phyloP scores from a whole-genome alignment of 2,113 vertebrate genomes.

The Solea solea region DNA sequence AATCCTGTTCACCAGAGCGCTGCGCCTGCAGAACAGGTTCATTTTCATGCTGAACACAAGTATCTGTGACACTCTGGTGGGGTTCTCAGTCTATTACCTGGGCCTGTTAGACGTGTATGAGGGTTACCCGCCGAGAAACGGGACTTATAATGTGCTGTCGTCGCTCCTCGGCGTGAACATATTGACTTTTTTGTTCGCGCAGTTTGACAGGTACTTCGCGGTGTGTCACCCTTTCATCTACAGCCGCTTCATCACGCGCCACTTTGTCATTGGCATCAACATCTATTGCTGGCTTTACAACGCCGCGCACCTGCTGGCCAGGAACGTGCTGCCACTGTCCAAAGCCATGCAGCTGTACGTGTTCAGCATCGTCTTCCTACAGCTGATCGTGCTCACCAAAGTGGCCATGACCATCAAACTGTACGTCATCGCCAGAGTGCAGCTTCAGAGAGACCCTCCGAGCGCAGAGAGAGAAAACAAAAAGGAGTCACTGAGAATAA shows the following conservation, averaged over 20 bases:
- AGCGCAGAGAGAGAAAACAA: constrained; percentile 70
- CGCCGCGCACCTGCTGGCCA: constrained; percentile 18
- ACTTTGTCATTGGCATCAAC: constrained; percentile 53
- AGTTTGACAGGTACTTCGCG: constrained; percentile 77
- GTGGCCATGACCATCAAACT: constrained; percentile 79
- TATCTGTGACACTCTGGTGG: constrained; percentile 75
- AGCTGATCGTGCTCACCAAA: constrained; percentile 69
- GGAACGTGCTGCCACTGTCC: constrained; percentile 56
- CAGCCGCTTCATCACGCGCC: constrained; percentile 57
- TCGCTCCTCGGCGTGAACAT: constrained; percentile 75
- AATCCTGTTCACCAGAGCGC: constrained; percentile 60
- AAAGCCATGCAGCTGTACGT: constrained; percentile 55
- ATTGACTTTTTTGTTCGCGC: constrained; percentile 75
- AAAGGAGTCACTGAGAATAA: constrained; percentile 71
- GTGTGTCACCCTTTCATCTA: constrained; percentile 73
- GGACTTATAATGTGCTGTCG: constrained; percentile 58
- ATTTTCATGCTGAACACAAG: constrained; percentile 81
- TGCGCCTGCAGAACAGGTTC: constrained; percentile 73
- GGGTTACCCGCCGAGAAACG: constrained; percentile 71
- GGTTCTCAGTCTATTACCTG: constrained; percentile 73
- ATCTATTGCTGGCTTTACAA: constrained; percentile 68
- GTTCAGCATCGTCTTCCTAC: constrained; percentile 44
- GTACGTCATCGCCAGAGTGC: constrained; percentile 69
- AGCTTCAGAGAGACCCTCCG: constrained; percentile 68
- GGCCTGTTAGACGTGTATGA: constrained; percentile 79